Evolutionary conservation across 2,888 invertebrate species (phyloP), one percentile per base, ranked within the genome.

Genomic region (Clistopyga incitator): DNA sequence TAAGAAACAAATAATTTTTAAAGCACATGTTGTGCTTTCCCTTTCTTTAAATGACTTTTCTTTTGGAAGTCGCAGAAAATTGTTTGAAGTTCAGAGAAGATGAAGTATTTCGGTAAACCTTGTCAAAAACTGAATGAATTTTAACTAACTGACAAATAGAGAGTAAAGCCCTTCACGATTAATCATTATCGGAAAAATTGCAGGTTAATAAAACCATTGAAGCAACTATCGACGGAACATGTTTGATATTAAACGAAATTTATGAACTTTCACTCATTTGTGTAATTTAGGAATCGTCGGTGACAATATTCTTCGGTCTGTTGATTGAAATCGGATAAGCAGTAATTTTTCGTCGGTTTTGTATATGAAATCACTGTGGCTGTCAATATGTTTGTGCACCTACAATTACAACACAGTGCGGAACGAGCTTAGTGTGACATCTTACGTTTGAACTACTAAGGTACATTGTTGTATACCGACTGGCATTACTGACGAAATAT

Each of bases 11-110:
- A 67, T 59, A 23, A 61, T 64, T 50, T 68, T 45, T 72, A 4
- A 61, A 76, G 29, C 65, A 67, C 72, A 72, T 76, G 59, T 72
- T 78, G 61, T 50, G 68, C 50, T 59, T 56, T 70, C 10, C 6
- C 59, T 25, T 6, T 74, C 15, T 3, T 18, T 8, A 6, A 34
- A 23, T 47, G 3, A 0, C 18, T 18, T 23, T 61, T n/a, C 15
- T 13, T 47, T 29, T 61, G 2, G 4, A 23, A n/a, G 3, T n/a
- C 34, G 13, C 3, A 38, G 38, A 38, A 38, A 4, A 38, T 38
- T 38, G 6, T 38, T 38, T 38, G 25, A 8, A n/a, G 18, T 15
- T 34, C 3, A 18, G 34, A 61, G 18, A 1, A 1, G 61, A 61
- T n/a, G 10, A 34, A 61, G 34, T 61, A 10, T 34, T 34, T 42